Base-by-base conservation (phyloP, 2,888 invertebrate genomes). In the Ophion obscuratus region DNA sequence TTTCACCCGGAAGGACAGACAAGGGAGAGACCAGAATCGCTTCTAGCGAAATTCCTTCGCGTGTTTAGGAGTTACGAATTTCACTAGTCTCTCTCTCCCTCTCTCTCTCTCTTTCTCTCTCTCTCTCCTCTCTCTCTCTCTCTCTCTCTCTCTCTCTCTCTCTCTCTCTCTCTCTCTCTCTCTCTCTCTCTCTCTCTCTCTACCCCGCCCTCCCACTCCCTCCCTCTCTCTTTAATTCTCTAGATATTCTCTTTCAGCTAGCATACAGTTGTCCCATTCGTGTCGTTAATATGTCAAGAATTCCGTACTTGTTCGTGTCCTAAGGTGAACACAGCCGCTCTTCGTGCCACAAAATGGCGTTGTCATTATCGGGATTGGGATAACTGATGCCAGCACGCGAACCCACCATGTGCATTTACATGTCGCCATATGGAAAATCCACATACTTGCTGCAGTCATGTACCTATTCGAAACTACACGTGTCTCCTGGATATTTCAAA, bases 21-120 rank as follows among this genome's bases (percentile, higher is more conserved):
- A 67, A 61, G 79, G 64, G 70, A 80, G 53, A 66, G 53, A 53
- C 53, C 27, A 53, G 24, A 80, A 80, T 73, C 83, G 83, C 61
- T 78, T 66, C 83, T 81, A 62, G 67, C 62, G 77, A 87, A 84
- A 88, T 87, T 88, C 88, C 85, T 87, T 82, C 67, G 62, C 86
- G 85, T 83, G 78, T 88, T 85, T 79, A 79, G 82, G 24, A 85
- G 80, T 81, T 83, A 82, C 83, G 87, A 87, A 88, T 87, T 87
- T 86, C 83, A 62, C 79, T 87, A 67, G 77, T 75, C 81, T 83
- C 84, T 57, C n/a, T 31, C 61, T 53, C 5, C n/a, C 66, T 66
- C 62, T 36, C 24, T 61, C 61, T 61, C 57, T 57, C 57, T n/a
- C 57, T n/a, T 11, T 57, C 61, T 64, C 57, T 31, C 47, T 57